phyloP scores from a whole-genome alignment of 1,140 invertebrate species.

The Homarus americanus region DNA sequence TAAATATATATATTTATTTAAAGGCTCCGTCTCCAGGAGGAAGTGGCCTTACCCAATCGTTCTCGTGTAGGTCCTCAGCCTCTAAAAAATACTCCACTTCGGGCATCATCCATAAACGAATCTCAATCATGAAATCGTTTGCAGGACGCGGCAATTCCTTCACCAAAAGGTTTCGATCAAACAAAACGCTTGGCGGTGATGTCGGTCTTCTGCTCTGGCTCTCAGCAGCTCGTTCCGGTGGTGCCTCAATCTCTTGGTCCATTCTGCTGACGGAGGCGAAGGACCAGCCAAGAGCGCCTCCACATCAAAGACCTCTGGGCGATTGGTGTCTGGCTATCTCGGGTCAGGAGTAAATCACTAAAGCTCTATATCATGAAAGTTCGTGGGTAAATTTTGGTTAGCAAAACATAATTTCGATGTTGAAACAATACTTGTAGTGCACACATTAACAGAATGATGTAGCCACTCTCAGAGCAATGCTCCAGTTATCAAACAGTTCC shows the following conservation, averaged over 20 bases:
- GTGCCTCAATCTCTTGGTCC: not conserved
- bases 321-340: not conserved
- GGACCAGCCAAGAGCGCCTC: not conserved
- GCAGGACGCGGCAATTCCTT: constrained; percentile 13
- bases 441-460: no score
- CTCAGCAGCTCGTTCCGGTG: not conserved
- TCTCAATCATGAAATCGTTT: constrained; percentile 8
- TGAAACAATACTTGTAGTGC: no score
- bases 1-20: not conserved
- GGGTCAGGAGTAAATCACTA: not conserved
- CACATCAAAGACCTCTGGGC: not conserved
- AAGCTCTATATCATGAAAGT: not conserved
- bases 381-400: not conserved
- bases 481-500: no score
- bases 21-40: not conserved
- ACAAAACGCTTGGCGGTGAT: not conserved
- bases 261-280: not conserved
- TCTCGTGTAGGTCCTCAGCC: not conserved
- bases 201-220: not conserved
- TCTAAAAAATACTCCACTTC: not conserved
- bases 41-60: not conserved
- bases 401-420: no score
- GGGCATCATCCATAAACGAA: not conserved
- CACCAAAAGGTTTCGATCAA: constrained; percentile 16
- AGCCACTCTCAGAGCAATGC: no score